Evolutionary conservation across 2,113 vertebrate species (phyloP).

Genomic region (Leptosomus discolor): DNA sequence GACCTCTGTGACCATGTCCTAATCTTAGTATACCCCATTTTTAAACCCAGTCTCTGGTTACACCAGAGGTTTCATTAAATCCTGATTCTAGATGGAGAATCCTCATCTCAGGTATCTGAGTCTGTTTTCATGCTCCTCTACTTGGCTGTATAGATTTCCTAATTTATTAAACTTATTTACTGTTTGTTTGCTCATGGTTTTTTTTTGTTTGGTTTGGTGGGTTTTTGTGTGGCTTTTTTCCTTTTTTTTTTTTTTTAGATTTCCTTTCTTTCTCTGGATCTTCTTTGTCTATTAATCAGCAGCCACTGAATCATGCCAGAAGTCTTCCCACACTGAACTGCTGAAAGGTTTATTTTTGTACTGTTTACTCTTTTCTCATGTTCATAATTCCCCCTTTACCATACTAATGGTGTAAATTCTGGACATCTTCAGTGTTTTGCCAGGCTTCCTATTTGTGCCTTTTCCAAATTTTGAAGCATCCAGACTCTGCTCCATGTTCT

Average conservation of each 20-base stretch:
- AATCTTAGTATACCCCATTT: not conserved
- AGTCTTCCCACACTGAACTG: not conserved
- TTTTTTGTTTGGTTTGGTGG: not conserved
- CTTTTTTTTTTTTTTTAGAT: not conserved
- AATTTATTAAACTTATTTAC: not conserved
- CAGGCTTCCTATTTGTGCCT: not conserved
- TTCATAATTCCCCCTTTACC: not conserved
- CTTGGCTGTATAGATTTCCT: not conserved
- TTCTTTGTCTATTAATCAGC: not conserved
- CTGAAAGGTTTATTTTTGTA: constrained; percentile 7
- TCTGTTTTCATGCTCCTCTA: not conserved
- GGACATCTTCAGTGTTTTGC: not conserved
- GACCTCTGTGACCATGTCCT: not conserved
- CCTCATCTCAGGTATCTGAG: not conserved
- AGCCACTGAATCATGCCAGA: not conserved
- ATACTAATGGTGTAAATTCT: not conserved
- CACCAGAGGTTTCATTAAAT: not conserved
- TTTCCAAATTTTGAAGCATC: not conserved
- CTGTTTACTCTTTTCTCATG: not conserved
- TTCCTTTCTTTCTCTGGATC: not conserved
- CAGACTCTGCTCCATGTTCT: not conserved
- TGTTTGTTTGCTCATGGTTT: not conserved
- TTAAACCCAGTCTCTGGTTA: not conserved
- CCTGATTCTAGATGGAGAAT: not conserved
- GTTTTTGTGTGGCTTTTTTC: not conserved